phyloP scores from a whole-genome alignment of 2,113 vertebrate species.

The Galemys pyrenaicus region DNA sequence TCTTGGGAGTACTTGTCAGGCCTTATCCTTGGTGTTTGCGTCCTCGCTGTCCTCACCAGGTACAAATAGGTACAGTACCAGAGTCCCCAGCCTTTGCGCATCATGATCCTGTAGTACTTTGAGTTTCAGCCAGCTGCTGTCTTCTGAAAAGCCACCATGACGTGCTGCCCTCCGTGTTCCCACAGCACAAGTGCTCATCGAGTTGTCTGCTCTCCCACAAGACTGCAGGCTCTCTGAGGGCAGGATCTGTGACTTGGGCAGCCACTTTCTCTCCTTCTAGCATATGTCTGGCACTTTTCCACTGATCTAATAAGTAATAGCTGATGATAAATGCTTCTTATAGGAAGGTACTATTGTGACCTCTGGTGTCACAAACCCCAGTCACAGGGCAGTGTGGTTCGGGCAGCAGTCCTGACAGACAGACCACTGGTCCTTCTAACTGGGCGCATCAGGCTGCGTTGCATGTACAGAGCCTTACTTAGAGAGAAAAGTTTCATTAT shows the following conservation, averaged over 20 bases:
- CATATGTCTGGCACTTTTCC: neutral
- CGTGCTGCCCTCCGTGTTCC: neutral
- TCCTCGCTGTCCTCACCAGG: neutral
- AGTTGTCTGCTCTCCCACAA: neutral
- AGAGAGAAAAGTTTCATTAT: neutral
- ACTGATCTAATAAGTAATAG: neutral
- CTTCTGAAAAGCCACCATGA: neutral
- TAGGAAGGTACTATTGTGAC: neutral
- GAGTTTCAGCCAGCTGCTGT: neutral
- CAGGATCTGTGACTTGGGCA: fast-evolving
- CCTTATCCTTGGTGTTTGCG: neutral
- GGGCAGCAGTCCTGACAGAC: neutral
- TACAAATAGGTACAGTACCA: neutral
- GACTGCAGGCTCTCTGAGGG: neutral
- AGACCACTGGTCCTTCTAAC: neutral
- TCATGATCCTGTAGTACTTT: neutral
- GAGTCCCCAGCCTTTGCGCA: neutral
- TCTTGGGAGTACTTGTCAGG: too few species aligned
- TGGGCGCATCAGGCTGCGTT: too few species aligned
- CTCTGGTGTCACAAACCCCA: neutral
- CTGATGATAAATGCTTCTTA: neutral
- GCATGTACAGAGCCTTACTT: neutral
- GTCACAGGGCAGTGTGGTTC: neutral
- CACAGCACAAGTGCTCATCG: neutral
- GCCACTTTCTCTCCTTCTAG: neutral